These are phyloP conservation scores for Tillus elongatus DNA, from an alignment of 2,888 invertebrate genomes.

Conservation along the genomic window DNA sequence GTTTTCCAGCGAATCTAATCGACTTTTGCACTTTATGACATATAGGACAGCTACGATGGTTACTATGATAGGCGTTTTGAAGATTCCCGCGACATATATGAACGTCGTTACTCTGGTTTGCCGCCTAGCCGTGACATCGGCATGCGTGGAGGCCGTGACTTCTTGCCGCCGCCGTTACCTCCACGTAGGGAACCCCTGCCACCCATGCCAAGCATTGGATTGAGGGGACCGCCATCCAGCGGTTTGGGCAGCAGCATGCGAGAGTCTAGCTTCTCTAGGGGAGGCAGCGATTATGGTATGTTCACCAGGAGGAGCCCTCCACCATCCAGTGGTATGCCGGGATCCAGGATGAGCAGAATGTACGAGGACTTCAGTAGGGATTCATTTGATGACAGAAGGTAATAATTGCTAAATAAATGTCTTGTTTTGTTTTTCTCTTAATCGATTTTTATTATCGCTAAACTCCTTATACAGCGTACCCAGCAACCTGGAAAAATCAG, in stretches of 20 bases:
- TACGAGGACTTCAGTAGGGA: constrained; percentile 85
- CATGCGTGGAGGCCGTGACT: constrained; percentile 48
- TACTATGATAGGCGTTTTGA: constrained; percentile 78
- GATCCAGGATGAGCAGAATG: constrained; percentile 51
- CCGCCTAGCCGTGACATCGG: constrained; percentile 42
- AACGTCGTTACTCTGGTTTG: constrained; percentile 62
- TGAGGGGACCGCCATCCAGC: constrained; percentile 51
- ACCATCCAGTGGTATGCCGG: constrained; percentile 32
- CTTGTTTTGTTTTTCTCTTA: too few relatives aligned
- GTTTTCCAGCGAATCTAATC: too few relatives aligned
- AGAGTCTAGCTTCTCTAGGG: constrained; percentile 51
- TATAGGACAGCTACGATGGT: constrained; percentile 63
- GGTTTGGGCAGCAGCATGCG: constrained; percentile 57
- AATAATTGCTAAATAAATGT: constrained; percentile 29
- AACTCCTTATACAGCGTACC: too few relatives aligned
- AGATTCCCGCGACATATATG: constrained; percentile 70
- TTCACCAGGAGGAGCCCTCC: constrained; percentile 78
- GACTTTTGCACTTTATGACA: too few relatives aligned
- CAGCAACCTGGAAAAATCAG: too few relatives aligned
- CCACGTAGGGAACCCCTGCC: constrained; percentile 68
- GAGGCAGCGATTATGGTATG: constrained; percentile 61
- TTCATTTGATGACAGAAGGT: constrained; percentile 80
- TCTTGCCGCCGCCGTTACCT: constrained; percentile 63
- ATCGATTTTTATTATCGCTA: too few relatives aligned
- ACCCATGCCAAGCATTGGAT: constrained; percentile 51